Conservation (phyloP, 2,797 vertebrate genomes). For the Pempheris klunzingeri region DNA sequence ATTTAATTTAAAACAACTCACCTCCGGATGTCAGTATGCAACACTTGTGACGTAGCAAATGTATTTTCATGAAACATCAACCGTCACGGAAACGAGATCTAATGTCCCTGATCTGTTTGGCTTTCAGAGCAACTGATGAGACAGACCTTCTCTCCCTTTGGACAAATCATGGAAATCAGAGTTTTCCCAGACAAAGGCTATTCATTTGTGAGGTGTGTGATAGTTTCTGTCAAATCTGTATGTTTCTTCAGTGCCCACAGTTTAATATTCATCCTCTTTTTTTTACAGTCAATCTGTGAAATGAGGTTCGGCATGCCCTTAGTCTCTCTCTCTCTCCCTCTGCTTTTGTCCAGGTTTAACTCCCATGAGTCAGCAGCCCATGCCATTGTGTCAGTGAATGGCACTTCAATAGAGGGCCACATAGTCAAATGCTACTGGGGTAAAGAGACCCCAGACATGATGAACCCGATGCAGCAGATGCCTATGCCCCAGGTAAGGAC, state of each 20-base stretch:
- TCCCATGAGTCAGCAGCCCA: constrained; percentile 97
- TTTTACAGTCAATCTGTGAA: constrained; percentile 14
- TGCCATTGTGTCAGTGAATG: constrained; percentile 97
- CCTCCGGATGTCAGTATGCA: background rate
- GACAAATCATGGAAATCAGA: constrained; percentile 98
- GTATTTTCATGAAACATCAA: background rate
- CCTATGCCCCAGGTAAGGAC: constrained; percentile 84
- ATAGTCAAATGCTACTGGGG: constrained; percentile 99
- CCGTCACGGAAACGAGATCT: background rate
- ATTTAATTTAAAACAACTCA: background rate
- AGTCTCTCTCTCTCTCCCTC: background rate
- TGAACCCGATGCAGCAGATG: constrained; percentile 93
- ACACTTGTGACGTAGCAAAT: background rate
- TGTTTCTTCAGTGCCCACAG: background rate
- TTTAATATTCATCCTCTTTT: background rate
- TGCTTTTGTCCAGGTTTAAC: constrained; percentile 87
- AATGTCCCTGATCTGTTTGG: constrained; percentile 29
- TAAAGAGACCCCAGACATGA: constrained; percentile 96
- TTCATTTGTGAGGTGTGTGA: constrained; percentile 93
- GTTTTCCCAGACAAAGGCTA: constrained; percentile 99
- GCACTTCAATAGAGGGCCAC: constrained; percentile 94
- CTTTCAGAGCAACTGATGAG: constrained; percentile 97
- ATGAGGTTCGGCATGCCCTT: constrained; percentile 18
- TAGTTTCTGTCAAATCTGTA: background rate
- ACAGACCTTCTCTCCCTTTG: constrained; percentile 97